Conservation (phyloP, 2,888 invertebrate genomes). For the Cetonia aurata region DNA sequence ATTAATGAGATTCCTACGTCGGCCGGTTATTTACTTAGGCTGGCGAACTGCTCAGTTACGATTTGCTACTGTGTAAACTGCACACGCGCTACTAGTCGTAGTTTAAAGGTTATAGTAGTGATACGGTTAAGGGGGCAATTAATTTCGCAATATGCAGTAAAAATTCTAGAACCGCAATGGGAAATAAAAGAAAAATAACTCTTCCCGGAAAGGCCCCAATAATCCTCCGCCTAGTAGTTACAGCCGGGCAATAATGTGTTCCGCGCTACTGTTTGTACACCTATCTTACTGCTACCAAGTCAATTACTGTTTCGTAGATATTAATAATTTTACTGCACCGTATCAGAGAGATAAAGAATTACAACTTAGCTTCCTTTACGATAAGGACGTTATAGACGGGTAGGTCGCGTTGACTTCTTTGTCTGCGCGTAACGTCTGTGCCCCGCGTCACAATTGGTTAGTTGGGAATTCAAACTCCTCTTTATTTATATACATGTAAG, state of each 20-base stretch:
- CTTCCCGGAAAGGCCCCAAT: conserved; percentile 24
- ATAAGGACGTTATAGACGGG: conserved; percentile 52
- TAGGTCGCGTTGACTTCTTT: conserved; percentile 48
- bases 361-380: conserved; percentile 59
- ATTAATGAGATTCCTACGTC: background rate
- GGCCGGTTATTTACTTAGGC: background rate
- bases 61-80: conserved; percentile 19
- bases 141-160: conserved; percentile 36
- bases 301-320: conserved; percentile 64
- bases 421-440: conserved; percentile 45
- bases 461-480: conserved; percentile 46
- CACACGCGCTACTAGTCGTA: no score
- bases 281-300: conserved; percentile 61
- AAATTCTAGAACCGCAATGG: conserved; percentile 17
- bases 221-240: conserved; percentile 54
- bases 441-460: conserved; percentile 6
- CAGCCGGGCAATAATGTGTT: conserved; percentile 60
- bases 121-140: conserved; percentile 28
- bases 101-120: conserved; percentile 9
- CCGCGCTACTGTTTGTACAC: conserved; percentile 55
- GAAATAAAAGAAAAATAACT: conserved; percentile 39
- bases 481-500: conserved; percentile 37
- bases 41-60: background rate
- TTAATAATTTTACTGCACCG: conserved; percentile 65
- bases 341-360: conserved; percentile 65